Evolutionary conservation across 2,888 invertebrate genomes (phyloP).

Genomic region (Archips crataeganus): DNA sequence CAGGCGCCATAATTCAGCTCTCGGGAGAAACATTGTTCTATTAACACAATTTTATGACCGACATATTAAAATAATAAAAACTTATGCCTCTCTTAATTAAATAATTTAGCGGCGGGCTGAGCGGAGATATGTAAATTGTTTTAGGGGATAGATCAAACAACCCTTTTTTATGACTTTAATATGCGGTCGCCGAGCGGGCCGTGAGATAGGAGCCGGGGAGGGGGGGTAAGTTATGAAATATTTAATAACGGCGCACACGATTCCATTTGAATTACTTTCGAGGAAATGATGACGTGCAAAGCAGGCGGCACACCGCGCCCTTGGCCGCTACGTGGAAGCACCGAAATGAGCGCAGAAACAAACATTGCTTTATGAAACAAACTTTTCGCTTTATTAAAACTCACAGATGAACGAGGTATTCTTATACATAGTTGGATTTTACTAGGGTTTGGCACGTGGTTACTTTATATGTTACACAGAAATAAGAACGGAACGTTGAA

Average conservation of each 20-base stretch:
- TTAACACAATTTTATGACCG: conserved; percentile 85
- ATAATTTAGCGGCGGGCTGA: conserved; percentile 85
- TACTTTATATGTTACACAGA: not conserved
- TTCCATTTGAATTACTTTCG: conserved; percentile 86
- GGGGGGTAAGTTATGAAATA: conserved; percentile 83
- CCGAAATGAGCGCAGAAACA: conserved; percentile 49
- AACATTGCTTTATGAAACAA: conserved; percentile 49
- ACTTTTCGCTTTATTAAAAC: conserved; percentile 48
- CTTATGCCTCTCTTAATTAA: conserved; percentile 87
- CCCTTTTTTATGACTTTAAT: conserved; percentile 87
- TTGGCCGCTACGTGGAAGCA: conserved; percentile 47
- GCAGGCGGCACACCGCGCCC: conserved; percentile 67
- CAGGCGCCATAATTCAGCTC: conserved; percentile 73
- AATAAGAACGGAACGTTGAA: not conserved
- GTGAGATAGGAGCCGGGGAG: conserved; percentile 58
- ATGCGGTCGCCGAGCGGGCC: conserved; percentile 78
- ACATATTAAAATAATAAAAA: conserved; percentile 87
- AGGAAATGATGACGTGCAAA: conserved; percentile 82
- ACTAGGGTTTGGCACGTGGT: not conserved
- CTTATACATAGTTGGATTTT: conserved; percentile 35
- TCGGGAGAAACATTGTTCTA: conserved; percentile 75
- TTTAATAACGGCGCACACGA: conserved; percentile 86
- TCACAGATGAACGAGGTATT: conserved; percentile 45
- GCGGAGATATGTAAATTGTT: conserved; percentile 87
- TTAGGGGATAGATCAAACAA: conserved; percentile 87